These are phyloP conservation scores for Pyrocephalus nanus DNA, from an alignment of 2,797 vertebrate genomes.

Conservation along the genomic window DNA sequence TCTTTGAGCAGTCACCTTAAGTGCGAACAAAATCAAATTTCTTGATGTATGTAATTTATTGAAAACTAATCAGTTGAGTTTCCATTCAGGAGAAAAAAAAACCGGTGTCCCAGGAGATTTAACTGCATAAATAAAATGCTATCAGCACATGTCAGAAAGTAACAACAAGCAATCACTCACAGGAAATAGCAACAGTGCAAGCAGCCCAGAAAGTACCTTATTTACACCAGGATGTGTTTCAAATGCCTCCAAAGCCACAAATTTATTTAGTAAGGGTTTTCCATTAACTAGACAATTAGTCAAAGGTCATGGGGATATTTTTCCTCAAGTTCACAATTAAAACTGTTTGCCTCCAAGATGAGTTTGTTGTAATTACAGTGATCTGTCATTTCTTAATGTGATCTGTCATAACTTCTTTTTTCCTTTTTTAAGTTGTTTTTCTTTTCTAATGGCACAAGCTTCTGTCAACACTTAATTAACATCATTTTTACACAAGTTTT, in stretches of 20 bases:
- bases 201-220: neutral
- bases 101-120: conserved; percentile 32
- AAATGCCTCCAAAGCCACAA: conserved; percentile 48
- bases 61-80: conserved; percentile 29
- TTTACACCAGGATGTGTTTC: conserved; percentile 14
- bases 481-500: neutral
- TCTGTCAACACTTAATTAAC: neutral
- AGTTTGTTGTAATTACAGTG: conserved; percentile 48
- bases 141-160: conserved; percentile 61
- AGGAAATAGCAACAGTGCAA: neutral
- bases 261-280: conserved; percentile 63
- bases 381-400: conserved; percentile 56
- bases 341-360: conserved; percentile 63
- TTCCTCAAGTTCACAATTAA: conserved; percentile 52
- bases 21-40: neutral
- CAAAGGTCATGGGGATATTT: conserved; percentile 33
- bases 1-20: neutral
- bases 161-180: conserved; percentile 54
- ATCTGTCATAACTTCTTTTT: conserved; percentile 40
- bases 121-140: conserved; percentile 62
- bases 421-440: neutral
- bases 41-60: conserved; percentile 1
- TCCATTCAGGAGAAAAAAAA: conserved; percentile 47
- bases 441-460: neutral
- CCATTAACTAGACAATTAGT: conserved; percentile 61